These are phyloP conservation scores for Pongo pygmaeus DNA, from an alignment of 2,113 vertebrate species.

Conservation along the genomic window DNA sequence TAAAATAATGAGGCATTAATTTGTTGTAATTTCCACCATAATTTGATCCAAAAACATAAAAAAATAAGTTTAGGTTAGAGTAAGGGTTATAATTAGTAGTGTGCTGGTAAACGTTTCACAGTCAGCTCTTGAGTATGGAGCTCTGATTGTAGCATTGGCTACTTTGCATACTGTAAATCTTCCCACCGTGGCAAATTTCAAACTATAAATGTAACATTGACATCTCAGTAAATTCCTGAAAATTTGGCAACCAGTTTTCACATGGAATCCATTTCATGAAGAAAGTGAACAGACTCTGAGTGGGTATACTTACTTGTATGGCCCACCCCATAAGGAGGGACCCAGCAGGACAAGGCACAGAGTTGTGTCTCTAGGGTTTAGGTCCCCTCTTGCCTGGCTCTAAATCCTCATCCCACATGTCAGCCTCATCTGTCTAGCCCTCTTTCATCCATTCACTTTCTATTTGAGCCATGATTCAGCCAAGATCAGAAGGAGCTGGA, in stretches of 20 bases:
- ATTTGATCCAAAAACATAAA: background rate
- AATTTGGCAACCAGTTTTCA: background rate
- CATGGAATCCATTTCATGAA: background rate
- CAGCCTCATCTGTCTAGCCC: background rate
- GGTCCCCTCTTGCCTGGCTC: background rate
- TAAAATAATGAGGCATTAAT: background rate
- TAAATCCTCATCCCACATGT: background rate
- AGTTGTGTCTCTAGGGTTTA: background rate
- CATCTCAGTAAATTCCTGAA: background rate
- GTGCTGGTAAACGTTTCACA: background rate
- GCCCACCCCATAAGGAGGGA: too few species aligned
- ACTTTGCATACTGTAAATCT: background rate
- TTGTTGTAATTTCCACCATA: background rate
- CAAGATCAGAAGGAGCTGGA: background rate
- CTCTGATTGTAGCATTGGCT: background rate
- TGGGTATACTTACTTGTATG: background rate
- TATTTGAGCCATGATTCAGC: background rate
- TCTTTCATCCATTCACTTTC: background rate
- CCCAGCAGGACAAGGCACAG: background rate
- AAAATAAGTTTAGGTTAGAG: background rate
- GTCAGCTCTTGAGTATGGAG: background rate
- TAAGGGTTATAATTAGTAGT: background rate
- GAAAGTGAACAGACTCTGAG: background rate
- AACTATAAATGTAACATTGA: background rate
- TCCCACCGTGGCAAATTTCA: background rate